phyloP scores from a whole-genome alignment of 1,140 invertebrate genomes.

The Drosophila insularis region DNA sequence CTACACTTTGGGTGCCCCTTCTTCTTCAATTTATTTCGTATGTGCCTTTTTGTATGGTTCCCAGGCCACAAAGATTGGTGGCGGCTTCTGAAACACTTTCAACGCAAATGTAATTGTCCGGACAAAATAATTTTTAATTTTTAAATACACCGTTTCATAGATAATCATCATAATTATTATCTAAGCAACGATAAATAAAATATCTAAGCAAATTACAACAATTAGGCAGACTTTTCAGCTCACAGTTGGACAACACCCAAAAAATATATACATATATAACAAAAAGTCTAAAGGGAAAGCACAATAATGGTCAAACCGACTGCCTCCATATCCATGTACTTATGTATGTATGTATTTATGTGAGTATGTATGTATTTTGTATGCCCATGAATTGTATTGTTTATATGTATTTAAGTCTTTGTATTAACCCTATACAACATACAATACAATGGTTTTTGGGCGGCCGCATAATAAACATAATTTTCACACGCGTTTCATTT shows the following conservation, averaged over 20 bases:
- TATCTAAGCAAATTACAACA: conserved; percentile 77
- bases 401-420: conserved; percentile 29
- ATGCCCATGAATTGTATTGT: conserved; percentile 13
- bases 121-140: conserved; percentile 35
- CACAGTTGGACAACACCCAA: conserved; percentile 66
- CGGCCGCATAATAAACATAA: conserved; percentile 71
- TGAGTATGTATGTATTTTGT: too few relatives aligned
- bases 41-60: conserved; percentile 42
- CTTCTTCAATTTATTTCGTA: conserved; percentile 16
- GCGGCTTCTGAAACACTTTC: conserved; percentile 33
- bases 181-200: conserved; percentile 74
- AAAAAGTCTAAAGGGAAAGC: conserved; percentile 48
- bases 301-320: conserved; percentile 37
- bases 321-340: conserved; percentile 4
- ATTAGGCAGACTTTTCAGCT: conserved; percentile 55
- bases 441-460: conserved; percentile 49
- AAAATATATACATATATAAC: conserved; percentile 1
- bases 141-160: conserved; percentile 72
- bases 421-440: conserved; percentile 24
- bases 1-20: background rate
- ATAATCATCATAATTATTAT: conserved; percentile 79
- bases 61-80: conserved; percentile 29
- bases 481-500: conserved; percentile 79
- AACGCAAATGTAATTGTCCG: conserved; percentile 40
- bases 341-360: too few relatives aligned